Evolutionary conservation across 2,888 invertebrate species (phyloP).

Genomic region (Chrysolina haemoptera): DNA sequence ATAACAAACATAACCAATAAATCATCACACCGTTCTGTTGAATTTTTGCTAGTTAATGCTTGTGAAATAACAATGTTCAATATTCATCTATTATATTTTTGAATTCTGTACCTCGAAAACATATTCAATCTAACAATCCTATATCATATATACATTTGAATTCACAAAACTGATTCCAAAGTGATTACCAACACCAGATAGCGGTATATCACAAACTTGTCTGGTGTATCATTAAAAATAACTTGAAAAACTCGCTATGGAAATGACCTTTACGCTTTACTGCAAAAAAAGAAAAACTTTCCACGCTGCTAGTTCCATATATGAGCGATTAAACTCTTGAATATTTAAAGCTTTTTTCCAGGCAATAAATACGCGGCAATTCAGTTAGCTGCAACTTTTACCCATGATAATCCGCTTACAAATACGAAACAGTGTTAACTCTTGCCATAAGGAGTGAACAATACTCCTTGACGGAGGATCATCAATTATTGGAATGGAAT

Average conservation of each 20-base stretch:
- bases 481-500: too few species aligned
- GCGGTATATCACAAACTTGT: not conserved
- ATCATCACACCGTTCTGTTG: too few species aligned
- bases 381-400: not conserved
- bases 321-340: not conserved
- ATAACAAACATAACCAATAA: too few species aligned
- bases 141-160: not conserved
- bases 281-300: not conserved
- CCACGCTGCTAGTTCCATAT: not conserved
- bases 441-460: too few species aligned
- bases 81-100: too few species aligned
- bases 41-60: too few species aligned
- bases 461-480: too few species aligned
- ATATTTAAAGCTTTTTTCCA: not conserved
- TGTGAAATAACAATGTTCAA: too few species aligned
- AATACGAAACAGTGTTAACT: not conserved
- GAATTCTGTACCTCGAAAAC: too few species aligned
- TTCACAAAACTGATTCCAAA: not conserved
- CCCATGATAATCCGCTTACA: not conserved
- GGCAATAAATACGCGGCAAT: not conserved
- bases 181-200: not conserved
- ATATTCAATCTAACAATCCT: too few species aligned
- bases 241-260: not conserved
- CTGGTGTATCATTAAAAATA: constrained; percentile 1
- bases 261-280: not conserved